phyloP scores from a whole-genome alignment of 2,888 invertebrate genomes.

The Glyphotaelius pellucidus region DNA sequence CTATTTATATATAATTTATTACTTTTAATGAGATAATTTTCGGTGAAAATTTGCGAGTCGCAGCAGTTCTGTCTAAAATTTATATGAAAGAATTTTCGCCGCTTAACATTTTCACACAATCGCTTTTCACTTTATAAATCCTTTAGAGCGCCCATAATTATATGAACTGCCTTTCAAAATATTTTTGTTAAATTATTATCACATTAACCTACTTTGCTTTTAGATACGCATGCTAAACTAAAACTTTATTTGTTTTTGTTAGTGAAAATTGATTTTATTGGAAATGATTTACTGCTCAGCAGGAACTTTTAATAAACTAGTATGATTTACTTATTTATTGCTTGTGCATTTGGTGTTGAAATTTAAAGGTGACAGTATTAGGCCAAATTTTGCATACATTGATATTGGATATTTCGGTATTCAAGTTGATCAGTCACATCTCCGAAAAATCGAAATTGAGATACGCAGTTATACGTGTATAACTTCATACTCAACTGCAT shows the following conservation, averaged over 20 bases:
- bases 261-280: not conserved
- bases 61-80: not conserved
- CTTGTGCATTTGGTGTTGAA: too few species aligned
- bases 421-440: too few species aligned
- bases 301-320: too few species aligned
- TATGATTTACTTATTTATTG: too few species aligned
- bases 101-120: not conserved
- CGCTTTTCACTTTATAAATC: not conserved
- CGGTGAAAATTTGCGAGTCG: slow-evolving; percentile 28
- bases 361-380: too few species aligned
- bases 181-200: not conserved
- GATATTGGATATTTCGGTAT: too few species aligned
- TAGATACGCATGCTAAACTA: not conserved
- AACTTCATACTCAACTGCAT: too few species aligned
- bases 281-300: not conserved
- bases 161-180: not conserved
- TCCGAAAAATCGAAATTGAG: too few species aligned
- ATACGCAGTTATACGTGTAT: too few species aligned
- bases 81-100: slow-evolving; percentile 16
- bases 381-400: too few species aligned
- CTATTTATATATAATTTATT: slow-evolving; percentile 46
- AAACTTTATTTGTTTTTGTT: not conserved
- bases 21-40: slow-evolving; percentile 45
- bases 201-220: not conserved
- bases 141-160: not conserved